Evolutionary conservation across 2,797 vertebrate species (phyloP), one percentile per base, ranked within the genome.

Genomic region (Anabacerthia variegaticeps): DNA sequence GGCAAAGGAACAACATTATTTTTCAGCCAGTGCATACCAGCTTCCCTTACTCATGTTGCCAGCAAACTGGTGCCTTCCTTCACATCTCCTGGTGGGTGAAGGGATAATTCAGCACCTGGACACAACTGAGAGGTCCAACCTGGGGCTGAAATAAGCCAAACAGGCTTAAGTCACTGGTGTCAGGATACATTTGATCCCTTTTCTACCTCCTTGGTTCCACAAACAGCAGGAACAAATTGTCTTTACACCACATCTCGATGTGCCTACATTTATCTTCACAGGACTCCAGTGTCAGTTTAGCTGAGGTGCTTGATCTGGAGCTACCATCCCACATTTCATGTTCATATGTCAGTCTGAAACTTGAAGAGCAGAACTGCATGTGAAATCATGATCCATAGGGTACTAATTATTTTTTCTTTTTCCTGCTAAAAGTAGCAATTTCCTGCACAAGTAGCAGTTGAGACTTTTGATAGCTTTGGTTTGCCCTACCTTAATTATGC

Each of bases 11-110:
- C 43, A 30, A 7, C 0, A 1, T 19, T n/a, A 12, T 26, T 89
- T 91, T 85, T 68, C 21, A 39, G 23, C 43, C 59, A 58, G 18
- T 10, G 37, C 32, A 4, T 41, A 32, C 14, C 21, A 48, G 2
- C 9, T 20, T 78, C 23, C n/a, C 24, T n/a, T 19, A 26, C 24
- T 51, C 9, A 5, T 9, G 20, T 14, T 75, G 52, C 10, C 3
- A 14, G 14, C 0, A 4, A 49, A 5, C 16, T 83, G 26, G 9
- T 54, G 27, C 21, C 14, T 51, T 51, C 27, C 56, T 80, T 32
- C 41, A 22, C 1, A 0, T 37, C 36, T 58, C n/a, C 55, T 0
- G 0, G 6, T 28, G n/a, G 20, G 16, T 69, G 43, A 59, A 59
- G 36, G 21, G n/a, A 30, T 23, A 15, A 6, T 37, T 44, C 73